Base-by-base conservation (phyloP, 2,113 vertebrate species). In the Lepisosteus osseus region DNA sequence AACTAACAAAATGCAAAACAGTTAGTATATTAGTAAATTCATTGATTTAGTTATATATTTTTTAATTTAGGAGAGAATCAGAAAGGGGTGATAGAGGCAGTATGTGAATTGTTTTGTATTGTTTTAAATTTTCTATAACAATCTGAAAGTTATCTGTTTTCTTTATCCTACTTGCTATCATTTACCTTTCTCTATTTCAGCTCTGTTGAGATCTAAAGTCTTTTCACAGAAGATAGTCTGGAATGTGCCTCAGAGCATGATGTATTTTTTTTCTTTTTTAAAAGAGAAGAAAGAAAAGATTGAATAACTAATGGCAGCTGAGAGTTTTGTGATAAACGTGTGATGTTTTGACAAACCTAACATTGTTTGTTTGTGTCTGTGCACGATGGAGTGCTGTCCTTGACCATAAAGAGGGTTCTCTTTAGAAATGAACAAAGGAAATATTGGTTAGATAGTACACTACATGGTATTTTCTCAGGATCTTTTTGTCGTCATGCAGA, bases 151-250 rank as follows among this genome's bases (percentile, higher is more conserved):
- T 9, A 51, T 64, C 79, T 69, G 86, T 62, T 74, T 73, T 81
- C 75, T 83, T 80, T 83, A 84, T 82, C 82, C 83, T 8, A 68
- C 9, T 78, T 78, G 74, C 76, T 76, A 80, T 86, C 82, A 84
- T 88, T 81, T 78, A 64, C 78, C 63, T 68, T 76, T 77, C 78
- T 73, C 83, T 1, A 51, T 51, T 51, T 6, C 72, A 72, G 77
- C 75, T 78, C 81, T 51, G 29, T 2, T 51, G 9, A 51, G 78
- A 79, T 81, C 83, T 77, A 76, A 6, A 14, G 54, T 54, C 55
- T 72, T 78, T 84, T 86, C 78, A 80, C 69, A 79, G 45, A 12
- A 72, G 43, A 76, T 72, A 71, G 70, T 68, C 68, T 62, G 68
- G 76, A 74, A 70, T 75, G 56, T 66, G 77, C 67, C 83, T 72